phyloP scores from a whole-genome alignment of 2,888 invertebrate species.

The Pandemis cinnamomeana region DNA sequence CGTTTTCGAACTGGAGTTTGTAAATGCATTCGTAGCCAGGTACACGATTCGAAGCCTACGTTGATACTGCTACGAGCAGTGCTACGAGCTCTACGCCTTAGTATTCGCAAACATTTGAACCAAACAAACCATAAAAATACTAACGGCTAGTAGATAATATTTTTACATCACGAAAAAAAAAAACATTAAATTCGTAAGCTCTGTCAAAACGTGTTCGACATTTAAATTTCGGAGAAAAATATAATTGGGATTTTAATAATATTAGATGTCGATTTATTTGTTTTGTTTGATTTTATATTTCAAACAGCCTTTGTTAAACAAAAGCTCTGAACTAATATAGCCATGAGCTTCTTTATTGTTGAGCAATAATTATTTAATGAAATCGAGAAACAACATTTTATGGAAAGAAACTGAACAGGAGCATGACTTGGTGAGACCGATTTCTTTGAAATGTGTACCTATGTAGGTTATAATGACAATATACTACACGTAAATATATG shows the following conservation, averaged over 20 bases:
- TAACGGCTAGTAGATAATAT: background rate
- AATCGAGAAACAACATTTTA: too few relatives aligned
- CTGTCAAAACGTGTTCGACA: background rate
- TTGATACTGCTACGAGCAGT: constrained; percentile 3
- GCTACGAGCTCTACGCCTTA: constrained; percentile 34
- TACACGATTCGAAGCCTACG: constrained; percentile 16
- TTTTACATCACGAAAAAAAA: too few relatives aligned
- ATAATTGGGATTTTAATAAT: background rate
- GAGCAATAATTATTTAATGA: background rate
- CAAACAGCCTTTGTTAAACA: background rate
- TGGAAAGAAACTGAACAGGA: background rate
- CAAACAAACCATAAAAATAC: background rate
- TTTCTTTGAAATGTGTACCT: too few relatives aligned
- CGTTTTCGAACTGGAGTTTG: background rate
- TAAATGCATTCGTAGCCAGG: background rate
- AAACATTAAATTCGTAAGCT: background rate
- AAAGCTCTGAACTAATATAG: background rate
- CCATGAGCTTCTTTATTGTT: background rate
- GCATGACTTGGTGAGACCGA: too few relatives aligned
- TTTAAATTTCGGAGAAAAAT: background rate
- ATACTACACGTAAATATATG: too few relatives aligned
- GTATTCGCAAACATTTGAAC: constrained; percentile 28
- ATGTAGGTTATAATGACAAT: too few relatives aligned
- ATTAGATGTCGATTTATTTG: background rate
- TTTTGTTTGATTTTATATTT: background rate